These are phyloP conservation scores for Syrphus vitripennis DNA, from an alignment of 2,888 invertebrate species.

Conservation along the genomic window DNA sequence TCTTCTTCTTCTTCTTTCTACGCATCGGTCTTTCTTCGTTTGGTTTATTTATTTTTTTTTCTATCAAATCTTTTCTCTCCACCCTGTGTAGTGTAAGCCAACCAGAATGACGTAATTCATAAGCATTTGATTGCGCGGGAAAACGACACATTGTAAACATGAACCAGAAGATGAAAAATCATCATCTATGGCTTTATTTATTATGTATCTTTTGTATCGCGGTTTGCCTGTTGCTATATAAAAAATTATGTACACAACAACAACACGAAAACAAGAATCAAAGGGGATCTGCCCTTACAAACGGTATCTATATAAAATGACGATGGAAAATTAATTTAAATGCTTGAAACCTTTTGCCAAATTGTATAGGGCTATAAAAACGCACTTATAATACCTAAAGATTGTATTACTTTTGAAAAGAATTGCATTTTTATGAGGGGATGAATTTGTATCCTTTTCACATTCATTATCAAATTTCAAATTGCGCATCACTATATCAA, in stretches of 20 bases:
- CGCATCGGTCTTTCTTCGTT: constrained; percentile 4
- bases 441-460: not conserved
- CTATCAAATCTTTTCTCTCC: not conserved
- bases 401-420: not conserved
- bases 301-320: not conserved
- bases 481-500: constrained; percentile 14
- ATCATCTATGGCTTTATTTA: constrained; percentile 9
- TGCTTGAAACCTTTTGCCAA: constrained; percentile 10
- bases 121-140: constrained; percentile 64
- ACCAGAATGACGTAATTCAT: constrained; percentile 61
- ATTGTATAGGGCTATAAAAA: not conserved
- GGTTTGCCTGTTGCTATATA: constrained; percentile 8
- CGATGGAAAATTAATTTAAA: not conserved
- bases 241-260: not conserved
- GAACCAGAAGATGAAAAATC: not conserved
- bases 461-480: not conserved
- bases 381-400: not conserved
- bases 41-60: not conserved
- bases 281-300: not conserved
- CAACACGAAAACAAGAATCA: not conserved
- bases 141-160: constrained; percentile 61
- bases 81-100: not conserved
- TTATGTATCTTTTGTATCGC: not conserved
- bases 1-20: not conserved
- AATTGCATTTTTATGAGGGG: not conserved